Conservation (phyloP, 1,140 invertebrate species). For the Bombus balteatus region DNA sequence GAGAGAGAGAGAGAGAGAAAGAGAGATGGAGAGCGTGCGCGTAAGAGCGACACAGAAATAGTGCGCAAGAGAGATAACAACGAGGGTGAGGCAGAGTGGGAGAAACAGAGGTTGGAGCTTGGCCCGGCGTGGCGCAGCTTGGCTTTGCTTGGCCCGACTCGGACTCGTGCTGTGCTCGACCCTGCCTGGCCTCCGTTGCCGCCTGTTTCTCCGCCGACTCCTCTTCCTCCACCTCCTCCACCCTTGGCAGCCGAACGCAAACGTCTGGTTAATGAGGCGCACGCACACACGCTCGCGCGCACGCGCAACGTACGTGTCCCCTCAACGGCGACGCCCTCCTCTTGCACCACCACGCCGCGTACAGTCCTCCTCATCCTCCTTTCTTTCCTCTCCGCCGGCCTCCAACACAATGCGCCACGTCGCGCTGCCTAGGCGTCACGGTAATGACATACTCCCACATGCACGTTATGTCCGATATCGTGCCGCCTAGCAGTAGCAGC, state of each 20-base stretch:
- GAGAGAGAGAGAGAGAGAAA: background rate
- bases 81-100: background rate
- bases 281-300: conserved; percentile 76
- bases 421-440: conserved; percentile 77
- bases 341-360: conserved; percentile 40
- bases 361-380: conserved; percentile 55
- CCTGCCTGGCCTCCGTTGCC: conserved; percentile 56
- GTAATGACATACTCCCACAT: conserved; percentile 79
- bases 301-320: conserved; percentile 68
- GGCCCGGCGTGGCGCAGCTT: conserved; percentile 33
- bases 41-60: conserved; percentile 41
- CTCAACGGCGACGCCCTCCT: conserved; percentile 60
- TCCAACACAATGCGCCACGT: conserved; percentile 75
- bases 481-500: conserved; percentile 59
- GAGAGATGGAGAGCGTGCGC: background rate
- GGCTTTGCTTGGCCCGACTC: conserved; percentile 19
- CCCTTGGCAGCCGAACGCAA: conserved; percentile 65
- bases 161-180: conserved; percentile 50
- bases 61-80: conserved; percentile 33
- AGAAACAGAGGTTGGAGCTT: conserved; percentile 48
- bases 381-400: conserved; percentile 60
- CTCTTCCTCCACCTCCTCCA: conserved; percentile 23
- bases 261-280: conserved; percentile 77
- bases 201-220: conserved; percentile 41
- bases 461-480: conserved; percentile 64